These are phyloP conservation scores for Buteo buteo DNA, from an alignment of 2,113 vertebrate genomes.

Conservation along the genomic window DNA sequence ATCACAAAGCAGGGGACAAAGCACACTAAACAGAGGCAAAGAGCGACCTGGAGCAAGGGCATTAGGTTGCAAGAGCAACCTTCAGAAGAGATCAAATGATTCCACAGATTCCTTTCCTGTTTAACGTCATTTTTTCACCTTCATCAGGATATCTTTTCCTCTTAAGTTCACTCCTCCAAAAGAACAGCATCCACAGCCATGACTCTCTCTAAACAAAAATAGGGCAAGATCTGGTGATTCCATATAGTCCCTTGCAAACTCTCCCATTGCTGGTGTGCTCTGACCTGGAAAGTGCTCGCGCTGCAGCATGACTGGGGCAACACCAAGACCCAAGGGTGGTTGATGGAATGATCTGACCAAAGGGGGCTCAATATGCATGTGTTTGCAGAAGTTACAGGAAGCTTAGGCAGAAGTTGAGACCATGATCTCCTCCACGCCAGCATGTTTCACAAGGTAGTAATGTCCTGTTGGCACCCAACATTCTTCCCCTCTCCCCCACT, in stretches of 20 bases:
- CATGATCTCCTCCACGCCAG: accelerated
- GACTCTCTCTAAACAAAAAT: not conserved
- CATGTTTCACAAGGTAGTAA: not conserved
- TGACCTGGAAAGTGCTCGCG: not conserved
- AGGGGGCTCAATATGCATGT: not conserved
- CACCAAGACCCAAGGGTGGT: not conserved
- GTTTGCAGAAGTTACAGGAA: not conserved
- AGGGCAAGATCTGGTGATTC: accelerated
- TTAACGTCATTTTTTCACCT: not conserved
- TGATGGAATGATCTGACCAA: not conserved
- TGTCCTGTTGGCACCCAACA: not conserved
- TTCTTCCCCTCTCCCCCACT: not conserved
- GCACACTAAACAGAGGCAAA: not conserved
- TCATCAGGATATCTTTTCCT: not conserved
- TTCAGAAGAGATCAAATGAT: not conserved
- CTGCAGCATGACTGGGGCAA: not conserved
- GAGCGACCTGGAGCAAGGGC: not conserved
- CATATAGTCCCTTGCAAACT: not conserved
- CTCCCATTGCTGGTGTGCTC: not conserved
- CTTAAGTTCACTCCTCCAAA: not conserved
- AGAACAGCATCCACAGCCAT: not conserved
- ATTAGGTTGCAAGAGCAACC: not conserved
- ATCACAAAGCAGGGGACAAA: not conserved
- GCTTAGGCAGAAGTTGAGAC: not conserved
- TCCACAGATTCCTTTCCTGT: not conserved